Percentiles rank a stretch among this genome's conserved stretches.
These are phyloP conservation scores for Caloenas nicobarica DNA, from an alignment of 2,113 vertebrate species.

Conservation along the genomic window DNA sequence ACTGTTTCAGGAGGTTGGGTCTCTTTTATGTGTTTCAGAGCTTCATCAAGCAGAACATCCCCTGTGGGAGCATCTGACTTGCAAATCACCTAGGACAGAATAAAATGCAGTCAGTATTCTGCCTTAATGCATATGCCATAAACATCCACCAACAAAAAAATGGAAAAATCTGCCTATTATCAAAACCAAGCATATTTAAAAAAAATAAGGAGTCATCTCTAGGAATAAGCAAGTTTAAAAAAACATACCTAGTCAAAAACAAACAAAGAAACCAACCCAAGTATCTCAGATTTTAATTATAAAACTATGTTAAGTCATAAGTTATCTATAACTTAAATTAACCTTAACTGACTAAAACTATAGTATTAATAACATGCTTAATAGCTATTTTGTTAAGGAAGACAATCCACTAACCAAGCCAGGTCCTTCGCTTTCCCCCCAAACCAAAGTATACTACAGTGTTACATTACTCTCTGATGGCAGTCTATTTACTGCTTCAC, in stretches of 20 bases:
- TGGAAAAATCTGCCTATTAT: not conserved
- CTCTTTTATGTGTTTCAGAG: constrained; percentile 95
- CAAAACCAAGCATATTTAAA: not conserved
- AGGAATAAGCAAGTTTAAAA: not conserved
- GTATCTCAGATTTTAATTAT: not conserved
- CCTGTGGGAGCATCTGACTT: constrained; percentile 96
- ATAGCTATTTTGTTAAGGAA: not conserved
- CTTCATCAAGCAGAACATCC: constrained; percentile 95
- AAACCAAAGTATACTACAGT: not conserved
- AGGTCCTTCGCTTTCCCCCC: not conserved
- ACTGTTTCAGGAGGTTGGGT: constrained; percentile 95
- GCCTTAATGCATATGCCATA: not conserved
- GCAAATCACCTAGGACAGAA: constrained; percentile 85
- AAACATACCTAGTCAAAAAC: not conserved
- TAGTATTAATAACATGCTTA: not conserved
- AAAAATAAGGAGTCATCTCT: not conserved
- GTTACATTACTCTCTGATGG: not conserved
- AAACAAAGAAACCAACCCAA: too few species aligned
- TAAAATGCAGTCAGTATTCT: not conserved
- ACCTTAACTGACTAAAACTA: not conserved
- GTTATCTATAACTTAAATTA: not conserved
- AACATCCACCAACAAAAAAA: not conserved
- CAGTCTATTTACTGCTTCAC: not conserved
- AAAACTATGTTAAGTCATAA: not conserved
- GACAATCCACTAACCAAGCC: not conserved